Percentiles rank a stretch among this genome's conserved stretches.
These are phyloP conservation scores for Marcusenius ussheri DNA, from an alignment of 2,113 vertebrate species.

Conservation along the genomic window DNA sequence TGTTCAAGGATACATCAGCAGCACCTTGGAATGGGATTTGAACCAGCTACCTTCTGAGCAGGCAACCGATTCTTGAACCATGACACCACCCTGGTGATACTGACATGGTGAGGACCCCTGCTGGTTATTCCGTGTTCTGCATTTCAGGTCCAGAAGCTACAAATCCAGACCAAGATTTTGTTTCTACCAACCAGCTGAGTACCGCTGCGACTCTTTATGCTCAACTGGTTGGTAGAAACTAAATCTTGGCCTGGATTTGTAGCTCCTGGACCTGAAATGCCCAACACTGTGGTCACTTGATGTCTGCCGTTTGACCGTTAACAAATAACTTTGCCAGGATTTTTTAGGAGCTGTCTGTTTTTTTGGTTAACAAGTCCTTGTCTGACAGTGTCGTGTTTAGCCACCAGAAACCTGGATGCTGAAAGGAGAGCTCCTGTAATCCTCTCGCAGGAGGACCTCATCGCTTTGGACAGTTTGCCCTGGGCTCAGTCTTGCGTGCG, in stretches of 20 bases:
- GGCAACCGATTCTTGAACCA: background rate
- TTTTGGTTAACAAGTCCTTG: background rate
- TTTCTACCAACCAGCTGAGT: no score
- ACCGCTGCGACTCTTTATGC: no score
- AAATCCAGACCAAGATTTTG: no score
- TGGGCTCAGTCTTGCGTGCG: background rate
- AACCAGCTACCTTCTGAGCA: background rate
- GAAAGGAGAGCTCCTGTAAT: background rate
- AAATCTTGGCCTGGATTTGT: no score
- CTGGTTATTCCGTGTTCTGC: background rate
- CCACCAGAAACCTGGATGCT: background rate
- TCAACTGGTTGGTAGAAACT: no score
- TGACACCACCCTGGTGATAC: background rate
- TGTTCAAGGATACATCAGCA: background rate
- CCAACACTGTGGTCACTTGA: background rate
- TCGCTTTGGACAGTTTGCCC: background rate
- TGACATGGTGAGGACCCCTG: background rate
- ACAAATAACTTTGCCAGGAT: background rate
- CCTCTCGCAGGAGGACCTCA: background rate
- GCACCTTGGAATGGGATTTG: background rate
- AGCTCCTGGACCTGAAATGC: no score
- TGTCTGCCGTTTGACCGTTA: background rate
- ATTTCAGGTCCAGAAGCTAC: no score
- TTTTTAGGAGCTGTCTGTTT: background rate
- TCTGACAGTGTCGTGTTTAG: background rate